Percentiles rank a stretch among this genome's conserved stretches.
phyloP scores from a whole-genome alignment of 2,888 invertebrate genomes.

The Bembecia ichneumoniformis region DNA sequence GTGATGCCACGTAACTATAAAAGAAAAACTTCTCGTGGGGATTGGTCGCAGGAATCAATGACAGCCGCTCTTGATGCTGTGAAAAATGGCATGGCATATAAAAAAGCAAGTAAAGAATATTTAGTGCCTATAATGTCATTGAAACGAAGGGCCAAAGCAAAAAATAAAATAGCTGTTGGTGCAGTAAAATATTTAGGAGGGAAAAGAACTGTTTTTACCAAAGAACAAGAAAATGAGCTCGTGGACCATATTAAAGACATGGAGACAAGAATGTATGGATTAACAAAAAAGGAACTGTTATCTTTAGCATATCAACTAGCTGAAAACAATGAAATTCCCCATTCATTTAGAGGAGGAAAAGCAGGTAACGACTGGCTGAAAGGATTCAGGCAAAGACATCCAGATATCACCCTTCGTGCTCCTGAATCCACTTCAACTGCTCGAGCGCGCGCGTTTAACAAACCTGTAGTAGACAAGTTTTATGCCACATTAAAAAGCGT shows the following conservation, averaged over 20 bases:
- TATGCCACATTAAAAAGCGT: slow-evolving; percentile 10
- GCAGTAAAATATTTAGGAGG: slow-evolving; percentile 11
- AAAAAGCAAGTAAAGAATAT: slow-evolving; percentile 7
- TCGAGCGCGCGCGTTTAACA: no score
- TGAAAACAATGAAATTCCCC: slow-evolving; percentile 10
- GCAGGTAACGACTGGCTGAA: no score
- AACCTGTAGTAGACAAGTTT: no score
- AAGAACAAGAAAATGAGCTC: slow-evolving; percentile 13
- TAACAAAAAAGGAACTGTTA: slow-evolving; percentile 9
- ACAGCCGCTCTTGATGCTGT: slow-evolving; percentile 3
- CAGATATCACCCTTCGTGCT: no score
- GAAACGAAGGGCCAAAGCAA: no score
- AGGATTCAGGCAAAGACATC: no score
- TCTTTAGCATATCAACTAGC: slow-evolving; percentile 13
- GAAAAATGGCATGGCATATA: slow-evolving; percentile 3
- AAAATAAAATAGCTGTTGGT: slow-evolving; percentile 10
- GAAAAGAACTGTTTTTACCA: slow-evolving; percentile 13
- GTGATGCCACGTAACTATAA: neutral
- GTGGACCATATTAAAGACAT: slow-evolving; percentile 12
- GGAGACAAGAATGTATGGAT: slow-evolving; percentile 13
- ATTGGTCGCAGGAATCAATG: neutral
- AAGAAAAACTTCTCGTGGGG: neutral
- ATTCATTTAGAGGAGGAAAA: slow-evolving; percentile 12
- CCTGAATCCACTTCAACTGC: no score
- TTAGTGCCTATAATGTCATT: slow-evolving; percentile 11